Evolutionary conservation across 2,797 vertebrate genomes (phyloP).

Genomic region (Psittacula derbiana): DNA sequence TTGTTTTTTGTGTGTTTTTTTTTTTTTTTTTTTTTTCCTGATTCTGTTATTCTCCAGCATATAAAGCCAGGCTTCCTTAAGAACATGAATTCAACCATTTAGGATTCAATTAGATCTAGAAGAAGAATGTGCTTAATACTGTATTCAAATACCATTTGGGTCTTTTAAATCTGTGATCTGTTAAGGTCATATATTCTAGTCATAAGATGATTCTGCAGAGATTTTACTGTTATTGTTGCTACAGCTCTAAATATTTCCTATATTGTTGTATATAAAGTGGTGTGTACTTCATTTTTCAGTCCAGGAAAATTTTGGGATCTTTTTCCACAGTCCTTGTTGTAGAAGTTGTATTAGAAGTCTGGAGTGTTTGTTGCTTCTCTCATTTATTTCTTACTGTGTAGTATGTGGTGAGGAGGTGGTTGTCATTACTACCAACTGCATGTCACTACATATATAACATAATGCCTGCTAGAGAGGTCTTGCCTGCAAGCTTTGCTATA

Average conservation of each 20-base stretch:
- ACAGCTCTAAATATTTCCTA: background rate
- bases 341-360: background rate
- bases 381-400: rapidly evolving
- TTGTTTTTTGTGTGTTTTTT: background rate
- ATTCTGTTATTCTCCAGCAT: background rate
- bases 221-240: background rate
- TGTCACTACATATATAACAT: background rate
- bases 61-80: background rate
- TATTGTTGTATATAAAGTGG: background rate
- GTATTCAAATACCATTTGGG: background rate
- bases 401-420: background rate
- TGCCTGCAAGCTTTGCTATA: background rate
- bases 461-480: background rate
- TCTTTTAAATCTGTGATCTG: background rate
- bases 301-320: background rate
- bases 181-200: background rate
- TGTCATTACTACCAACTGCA: background rate
- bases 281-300: background rate
- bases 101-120: background rate
- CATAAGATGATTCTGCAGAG: background rate
- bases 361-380: background rate
- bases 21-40: too few relatives aligned
- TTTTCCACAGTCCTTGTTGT: background rate
- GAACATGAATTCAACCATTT: background rate
- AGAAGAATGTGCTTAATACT: background rate